A percentile compares a stretch with the other conserved stretches of the same genome.
Conservation (phyloP, 2,113 vertebrate genomes). For the Lepisosteus osseus region DNA sequence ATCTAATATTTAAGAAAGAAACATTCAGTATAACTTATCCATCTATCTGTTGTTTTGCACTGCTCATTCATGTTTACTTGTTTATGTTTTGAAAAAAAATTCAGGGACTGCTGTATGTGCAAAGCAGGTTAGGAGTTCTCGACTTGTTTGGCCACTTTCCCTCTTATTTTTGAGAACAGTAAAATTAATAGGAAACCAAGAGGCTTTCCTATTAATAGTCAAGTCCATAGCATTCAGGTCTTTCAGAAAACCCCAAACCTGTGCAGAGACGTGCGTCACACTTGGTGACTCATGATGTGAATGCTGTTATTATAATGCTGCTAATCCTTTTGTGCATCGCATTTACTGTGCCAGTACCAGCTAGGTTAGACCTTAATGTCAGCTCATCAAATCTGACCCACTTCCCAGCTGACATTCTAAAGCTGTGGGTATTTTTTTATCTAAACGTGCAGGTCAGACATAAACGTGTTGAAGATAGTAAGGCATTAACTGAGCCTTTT, state of each 20-base stretch:
- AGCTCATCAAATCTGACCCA: conserved; percentile 67
- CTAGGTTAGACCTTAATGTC: conserved; percentile 40
- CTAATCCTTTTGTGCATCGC: conserved; percentile 18
- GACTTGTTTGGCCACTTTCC: conserved; percentile 28
- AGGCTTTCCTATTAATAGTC: conserved; percentile 17
- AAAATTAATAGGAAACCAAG: conserved; percentile 40
- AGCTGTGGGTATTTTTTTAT: background rate
- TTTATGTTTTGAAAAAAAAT: no score
- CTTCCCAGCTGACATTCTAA: conserved; percentile 36
- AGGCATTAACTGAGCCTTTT: background rate
- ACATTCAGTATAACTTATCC: no score
- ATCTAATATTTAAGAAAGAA: no score
- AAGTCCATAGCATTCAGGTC: conserved; percentile 5
- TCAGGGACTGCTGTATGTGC: no score
- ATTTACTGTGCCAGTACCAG: background rate
- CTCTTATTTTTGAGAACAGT: background rate
- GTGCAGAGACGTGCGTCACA: conserved; percentile 46
- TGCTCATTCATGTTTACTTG: no score
- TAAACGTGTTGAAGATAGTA: background rate
- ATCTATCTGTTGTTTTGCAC: no score
- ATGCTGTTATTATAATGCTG: conserved; percentile 35
- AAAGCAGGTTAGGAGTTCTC: conserved; percentile 34
- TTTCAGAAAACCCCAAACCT: conserved; percentile 26
- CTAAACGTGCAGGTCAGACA: background rate
- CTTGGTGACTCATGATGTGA: conserved; percentile 40